Evolutionary conservation across 2,797 vertebrate species (phyloP).

Genomic region (Rhodeus uyekii): DNA sequence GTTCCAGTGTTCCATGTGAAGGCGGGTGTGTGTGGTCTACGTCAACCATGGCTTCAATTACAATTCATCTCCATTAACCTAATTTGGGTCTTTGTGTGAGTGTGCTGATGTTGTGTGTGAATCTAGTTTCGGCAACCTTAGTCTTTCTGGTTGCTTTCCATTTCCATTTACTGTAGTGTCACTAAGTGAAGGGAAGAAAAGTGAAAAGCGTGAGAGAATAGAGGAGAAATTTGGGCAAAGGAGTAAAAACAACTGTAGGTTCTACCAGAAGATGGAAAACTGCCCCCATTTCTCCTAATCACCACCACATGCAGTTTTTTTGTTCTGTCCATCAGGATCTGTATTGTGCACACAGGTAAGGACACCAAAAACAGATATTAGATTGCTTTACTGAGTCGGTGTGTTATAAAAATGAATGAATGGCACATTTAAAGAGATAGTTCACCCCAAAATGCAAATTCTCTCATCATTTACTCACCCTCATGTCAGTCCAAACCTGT

Average conservation of each 20-base stretch:
- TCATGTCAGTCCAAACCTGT: background rate
- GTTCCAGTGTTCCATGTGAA: conserved; percentile 17
- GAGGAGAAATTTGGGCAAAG: conserved; percentile 67
- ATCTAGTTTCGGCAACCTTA: conserved; percentile 13
- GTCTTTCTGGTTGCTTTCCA: conserved; percentile 33
- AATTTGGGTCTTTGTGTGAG: conserved; percentile 66
- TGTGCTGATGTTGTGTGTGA: conserved; percentile 44
- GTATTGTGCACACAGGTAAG: conserved; percentile 43
- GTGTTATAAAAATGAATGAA: background rate
- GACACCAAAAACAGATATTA: conserved; percentile 7
- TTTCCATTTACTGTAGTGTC: conserved; percentile 37
- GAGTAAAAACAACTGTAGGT: conserved; percentile 81
- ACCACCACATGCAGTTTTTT: conserved; percentile 33
- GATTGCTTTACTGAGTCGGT: conserved; percentile 5
- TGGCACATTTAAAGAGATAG: background rate
- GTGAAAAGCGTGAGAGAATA: conserved; percentile 19
- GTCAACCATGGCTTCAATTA: conserved; percentile 73
- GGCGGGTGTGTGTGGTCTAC: conserved; percentile 57
- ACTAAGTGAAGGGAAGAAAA: conserved; percentile 37
- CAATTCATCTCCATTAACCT: conserved; percentile 82
- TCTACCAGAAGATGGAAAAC: conserved; percentile 78
- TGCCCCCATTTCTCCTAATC: conserved; percentile 22
- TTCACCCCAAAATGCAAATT: background rate
- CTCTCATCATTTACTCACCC: background rate
- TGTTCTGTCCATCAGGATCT: conserved; percentile 32